These are phyloP conservation scores for Drosophila neocordata DNA, from an alignment of 1,140 invertebrate genomes.

Conservation along the genomic window DNA sequence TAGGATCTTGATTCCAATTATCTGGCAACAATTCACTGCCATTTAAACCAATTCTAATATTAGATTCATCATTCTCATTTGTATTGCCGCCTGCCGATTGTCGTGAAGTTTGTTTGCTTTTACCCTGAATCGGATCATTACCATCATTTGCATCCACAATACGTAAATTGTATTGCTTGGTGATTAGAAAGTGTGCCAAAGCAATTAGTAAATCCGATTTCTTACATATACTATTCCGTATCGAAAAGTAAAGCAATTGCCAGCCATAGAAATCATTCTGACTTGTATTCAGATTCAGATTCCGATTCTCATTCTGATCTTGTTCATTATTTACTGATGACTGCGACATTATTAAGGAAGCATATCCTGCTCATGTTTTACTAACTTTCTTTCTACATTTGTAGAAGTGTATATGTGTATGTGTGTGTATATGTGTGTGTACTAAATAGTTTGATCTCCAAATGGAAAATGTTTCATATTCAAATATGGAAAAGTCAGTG, in stretches of 20 bases:
- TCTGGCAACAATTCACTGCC: conserved; percentile 86
- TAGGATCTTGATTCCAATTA: conserved; percentile 86
- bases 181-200: conserved; percentile 88
- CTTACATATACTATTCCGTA: conserved; percentile 85
- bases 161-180: conserved; percentile 86
- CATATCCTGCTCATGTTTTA: too few relatives aligned
- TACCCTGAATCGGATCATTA: not conserved
- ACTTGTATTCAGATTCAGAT: not conserved
- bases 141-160: conserved; percentile 83
- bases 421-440: not conserved
- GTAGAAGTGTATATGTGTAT: not conserved
- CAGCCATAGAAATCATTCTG: conserved; percentile 85
- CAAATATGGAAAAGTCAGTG: not conserved
- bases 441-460: not conserved
- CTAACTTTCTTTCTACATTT: too few relatives aligned
- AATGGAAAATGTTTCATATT: not conserved
- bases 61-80: not conserved
- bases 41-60: conserved; percentile 75
- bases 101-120: conserved; percentile 82
- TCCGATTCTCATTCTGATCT: not conserved
- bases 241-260: conserved; percentile 86
- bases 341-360: not conserved
- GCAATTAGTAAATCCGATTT: conserved; percentile 88
- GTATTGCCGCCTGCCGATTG: not conserved
- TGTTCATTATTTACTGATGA: not conserved